Evolutionary conservation across 2,797 vertebrate species (phyloP).

Genomic region (Thamnophis elegans): DNA sequence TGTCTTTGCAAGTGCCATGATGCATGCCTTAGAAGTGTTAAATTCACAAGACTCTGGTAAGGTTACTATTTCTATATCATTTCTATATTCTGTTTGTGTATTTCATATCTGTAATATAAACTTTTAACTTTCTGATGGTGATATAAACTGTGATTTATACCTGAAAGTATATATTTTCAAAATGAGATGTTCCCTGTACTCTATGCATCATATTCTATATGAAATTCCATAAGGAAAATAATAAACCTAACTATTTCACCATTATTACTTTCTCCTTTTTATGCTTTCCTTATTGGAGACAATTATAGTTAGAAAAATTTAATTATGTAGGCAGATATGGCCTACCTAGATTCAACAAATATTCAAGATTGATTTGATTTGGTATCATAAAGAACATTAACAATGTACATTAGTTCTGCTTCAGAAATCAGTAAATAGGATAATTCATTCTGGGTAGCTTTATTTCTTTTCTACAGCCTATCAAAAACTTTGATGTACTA

Average conservation of each 20-base stretch:
- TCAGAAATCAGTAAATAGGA: neutral
- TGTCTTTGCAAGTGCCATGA: conserved; percentile 99
- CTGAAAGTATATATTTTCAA: neutral
- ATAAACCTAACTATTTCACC: neutral
- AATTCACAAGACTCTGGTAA: conserved; percentile 97
- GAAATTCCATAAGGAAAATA: neutral
- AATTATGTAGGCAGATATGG: neutral
- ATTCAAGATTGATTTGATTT: neutral
- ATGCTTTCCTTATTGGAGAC: neutral
- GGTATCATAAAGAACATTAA: neutral
- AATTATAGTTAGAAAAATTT: neutral
- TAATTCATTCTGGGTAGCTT: neutral
- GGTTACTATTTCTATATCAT: conserved; percentile 8
- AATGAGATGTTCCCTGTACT: neutral
- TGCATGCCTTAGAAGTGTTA: conserved; percentile 98
- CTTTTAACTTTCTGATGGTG: neutral
- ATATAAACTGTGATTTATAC: neutral
- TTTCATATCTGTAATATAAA: neutral
- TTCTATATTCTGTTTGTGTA: neutral
- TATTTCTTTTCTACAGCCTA: neutral
- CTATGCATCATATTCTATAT: neutral
- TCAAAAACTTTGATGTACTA: neutral
- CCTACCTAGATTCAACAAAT: neutral
- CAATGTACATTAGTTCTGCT: neutral
- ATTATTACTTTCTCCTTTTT: neutral